Evolutionary conservation across 1,140 invertebrate genomes (phyloP).

Genomic region (Aphelinus certus): DNA sequence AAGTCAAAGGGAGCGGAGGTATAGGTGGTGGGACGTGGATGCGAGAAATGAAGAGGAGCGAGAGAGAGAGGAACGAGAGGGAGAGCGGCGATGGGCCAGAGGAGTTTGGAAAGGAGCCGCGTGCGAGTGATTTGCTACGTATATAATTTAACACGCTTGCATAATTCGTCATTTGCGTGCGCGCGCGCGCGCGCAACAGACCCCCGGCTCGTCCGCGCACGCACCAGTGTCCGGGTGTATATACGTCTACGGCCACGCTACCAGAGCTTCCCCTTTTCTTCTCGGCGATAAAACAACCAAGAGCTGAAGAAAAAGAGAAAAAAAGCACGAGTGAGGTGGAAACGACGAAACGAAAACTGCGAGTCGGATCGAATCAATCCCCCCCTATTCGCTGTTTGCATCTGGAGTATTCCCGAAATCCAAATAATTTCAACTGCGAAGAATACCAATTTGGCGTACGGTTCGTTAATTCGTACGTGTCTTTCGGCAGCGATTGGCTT

Average conservation of each 20-base stretch:
- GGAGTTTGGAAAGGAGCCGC: constrained; percentile 19
- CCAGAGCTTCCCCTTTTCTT: too few species aligned
- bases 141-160: constrained; percentile 36
- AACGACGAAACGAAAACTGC: too few species aligned
- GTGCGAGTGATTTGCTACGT: constrained; percentile 23
- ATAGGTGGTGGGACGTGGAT: not conserved
- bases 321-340: too few species aligned
- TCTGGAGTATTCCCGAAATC: too few species aligned
- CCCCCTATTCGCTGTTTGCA: too few species aligned
- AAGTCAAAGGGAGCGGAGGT: not conserved
- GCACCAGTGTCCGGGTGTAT: not conserved
- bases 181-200: not conserved
- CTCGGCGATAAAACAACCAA: too few species aligned
- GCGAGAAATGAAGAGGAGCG: not conserved
- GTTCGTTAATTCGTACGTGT: too few species aligned
- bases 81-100: not conserved
- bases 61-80: not conserved
- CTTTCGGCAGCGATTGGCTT: too few species aligned
- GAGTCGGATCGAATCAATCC: too few species aligned
- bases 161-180: constrained; percentile 31
- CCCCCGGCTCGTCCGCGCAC: not conserved
- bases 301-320: too few species aligned
- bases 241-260: not conserved
- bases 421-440: too few species aligned
- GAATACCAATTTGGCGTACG: too few species aligned